Conservation (phyloP, 2,113 vertebrate genomes). For the Oreotrochilus melanogaster region DNA sequence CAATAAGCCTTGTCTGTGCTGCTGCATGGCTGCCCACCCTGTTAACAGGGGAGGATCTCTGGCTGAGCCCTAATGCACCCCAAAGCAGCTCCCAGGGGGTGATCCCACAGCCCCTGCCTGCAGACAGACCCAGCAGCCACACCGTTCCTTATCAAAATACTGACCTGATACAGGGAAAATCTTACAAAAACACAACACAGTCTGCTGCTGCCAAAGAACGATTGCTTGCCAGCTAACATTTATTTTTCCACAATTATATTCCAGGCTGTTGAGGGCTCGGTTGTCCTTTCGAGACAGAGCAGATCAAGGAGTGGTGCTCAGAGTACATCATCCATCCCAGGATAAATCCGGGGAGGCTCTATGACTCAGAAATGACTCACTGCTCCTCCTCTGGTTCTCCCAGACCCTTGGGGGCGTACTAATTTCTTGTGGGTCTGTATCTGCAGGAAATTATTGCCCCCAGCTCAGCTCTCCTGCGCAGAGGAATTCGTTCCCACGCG, state of each 20-base stretch:
- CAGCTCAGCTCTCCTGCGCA: background rate
- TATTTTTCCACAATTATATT: slow-evolving; percentile 47
- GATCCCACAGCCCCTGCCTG: accelerated
- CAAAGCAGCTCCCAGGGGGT: background rate
- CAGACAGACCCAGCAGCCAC: background rate
- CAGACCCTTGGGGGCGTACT: slow-evolving; percentile 59
- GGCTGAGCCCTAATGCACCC: background rate
- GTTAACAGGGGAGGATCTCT: accelerated
- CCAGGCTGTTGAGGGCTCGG: background rate
- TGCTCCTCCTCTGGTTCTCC: slow-evolving; percentile 52
- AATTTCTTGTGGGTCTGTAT: slow-evolving; percentile 53
- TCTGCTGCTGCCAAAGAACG: slow-evolving; percentile 30
- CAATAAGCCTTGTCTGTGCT: background rate
- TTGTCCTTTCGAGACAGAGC: slow-evolving; percentile 48
- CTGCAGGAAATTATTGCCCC: slow-evolving; percentile 52
- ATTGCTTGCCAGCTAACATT: slow-evolving; percentile 22
- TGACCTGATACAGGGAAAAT: background rate
- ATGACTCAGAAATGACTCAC: slow-evolving; percentile 68
- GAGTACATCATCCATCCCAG: background rate
- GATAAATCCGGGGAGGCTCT: slow-evolving; percentile 52
- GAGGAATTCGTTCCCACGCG: background rate
- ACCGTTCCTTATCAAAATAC: slow-evolving; percentile 26
- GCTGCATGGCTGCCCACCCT: background rate
- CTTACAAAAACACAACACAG: background rate
- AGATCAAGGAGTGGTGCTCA: slow-evolving; percentile 23